Conservation (phyloP, 2,888 invertebrate species). For the Brenthis ino region DNA sequence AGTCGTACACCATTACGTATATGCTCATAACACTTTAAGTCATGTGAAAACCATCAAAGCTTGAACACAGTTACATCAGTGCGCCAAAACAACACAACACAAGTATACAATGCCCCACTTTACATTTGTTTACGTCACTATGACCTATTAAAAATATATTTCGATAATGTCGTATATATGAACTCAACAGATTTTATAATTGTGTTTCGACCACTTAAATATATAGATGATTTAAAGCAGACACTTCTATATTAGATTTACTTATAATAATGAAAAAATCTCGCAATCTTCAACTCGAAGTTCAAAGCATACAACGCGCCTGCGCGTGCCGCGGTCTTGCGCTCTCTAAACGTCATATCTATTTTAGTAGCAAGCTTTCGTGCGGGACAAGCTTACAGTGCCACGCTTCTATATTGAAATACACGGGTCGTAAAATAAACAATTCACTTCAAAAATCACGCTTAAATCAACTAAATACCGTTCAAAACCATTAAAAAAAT, state of each 20-base stretch:
- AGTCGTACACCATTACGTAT: slow-evolving; percentile 2
- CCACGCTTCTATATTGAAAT: slow-evolving; percentile 43
- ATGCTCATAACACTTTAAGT: slow-evolving; percentile 1
- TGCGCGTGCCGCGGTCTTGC: slow-evolving; percentile 62
- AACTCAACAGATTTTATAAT: neutral
- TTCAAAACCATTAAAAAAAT: slow-evolving; percentile 32
- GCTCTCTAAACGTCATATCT: slow-evolving; percentile 68
- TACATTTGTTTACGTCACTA: slow-evolving; percentile 22
- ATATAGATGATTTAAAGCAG: neutral
- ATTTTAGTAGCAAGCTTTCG: slow-evolving; percentile 70
- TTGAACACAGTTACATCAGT: slow-evolving; percentile 27
- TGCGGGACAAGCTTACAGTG: slow-evolving; percentile 47
- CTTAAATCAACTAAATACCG: slow-evolving; percentile 43
- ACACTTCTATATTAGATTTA: neutral
- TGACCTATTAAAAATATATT: slow-evolving; percentile 28
- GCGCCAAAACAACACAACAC: slow-evolving; percentile 25
- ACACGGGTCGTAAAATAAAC: slow-evolving; percentile 38
- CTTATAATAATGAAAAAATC: slow-evolving; percentile 20
- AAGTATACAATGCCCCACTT: slow-evolving; percentile 22
- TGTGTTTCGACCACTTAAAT: neutral
- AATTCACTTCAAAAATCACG: slow-evolving; percentile 35
- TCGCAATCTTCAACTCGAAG: slow-evolving; percentile 18
- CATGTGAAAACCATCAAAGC: slow-evolving; percentile 20
- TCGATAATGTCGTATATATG: neutral
- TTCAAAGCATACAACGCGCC: slow-evolving; percentile 49